Evolutionary conservation across 2,888 invertebrate genomes (phyloP), one percentile per base, ranked within the genome.

Genomic region (Notodromas monacha): DNA sequence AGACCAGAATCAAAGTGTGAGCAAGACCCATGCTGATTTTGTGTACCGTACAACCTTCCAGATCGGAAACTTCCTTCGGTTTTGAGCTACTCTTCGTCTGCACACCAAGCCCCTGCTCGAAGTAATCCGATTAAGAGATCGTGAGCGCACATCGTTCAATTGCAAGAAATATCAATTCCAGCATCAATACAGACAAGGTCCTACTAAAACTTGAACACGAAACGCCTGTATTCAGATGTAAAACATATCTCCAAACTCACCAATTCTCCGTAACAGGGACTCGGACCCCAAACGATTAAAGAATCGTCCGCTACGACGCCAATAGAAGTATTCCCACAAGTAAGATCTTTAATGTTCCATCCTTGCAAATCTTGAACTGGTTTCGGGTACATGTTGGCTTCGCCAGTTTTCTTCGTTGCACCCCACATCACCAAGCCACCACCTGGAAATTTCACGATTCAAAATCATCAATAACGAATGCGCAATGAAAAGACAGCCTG

Each of bases 371-470:
- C 84, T 40, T 76, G 77, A 3, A 84, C 68, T 0, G 77, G 76
- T 45, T 84, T 84, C 0, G 84, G 84, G 46, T 84, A 84, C 84
- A 84, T 84, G 41, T 77, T 77, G 3, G 84, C 84, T 47, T 86
- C 86, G 0, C 81, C 84, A 1, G 74, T 72, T 34, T 76, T 65
- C 45, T 81, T 84, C 0, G 72, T 73, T 46, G 77, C 77, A 0
- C 86, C 86, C 50, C 81, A 84, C 48, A 84, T 50, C 49, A 64
- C 76, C 30, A 69, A 51, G 3, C 58, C 60, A 26, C 68, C 64
- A 57, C 47, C 3, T 42, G 36, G 32, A 26, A 33, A 31, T 31
- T 16, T 32, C 26, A 29, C 13, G 13, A 32, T 15, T 16, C 26
- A 30, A 2, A 31, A 14, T 21, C 13, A 16, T 27, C 8, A 31